phyloP scores from a whole-genome alignment of 2,797 vertebrate species.

The Galago senegalensis region DNA sequence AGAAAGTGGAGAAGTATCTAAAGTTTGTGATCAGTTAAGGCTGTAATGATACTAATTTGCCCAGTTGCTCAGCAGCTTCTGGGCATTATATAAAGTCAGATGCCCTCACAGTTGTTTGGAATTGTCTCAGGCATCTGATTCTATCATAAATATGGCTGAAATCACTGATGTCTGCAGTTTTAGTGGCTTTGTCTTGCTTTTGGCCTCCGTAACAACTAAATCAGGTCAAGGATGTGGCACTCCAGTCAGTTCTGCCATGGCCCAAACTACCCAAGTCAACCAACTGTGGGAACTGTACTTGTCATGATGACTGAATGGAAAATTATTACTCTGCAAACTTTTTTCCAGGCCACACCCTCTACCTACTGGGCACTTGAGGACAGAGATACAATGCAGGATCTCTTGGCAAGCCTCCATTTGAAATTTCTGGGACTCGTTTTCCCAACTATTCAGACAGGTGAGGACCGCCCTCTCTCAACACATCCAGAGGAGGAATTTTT shows the following conservation, averaged over 20 bases:
- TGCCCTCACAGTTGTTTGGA: neutral
- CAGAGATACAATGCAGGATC: constrained; percentile 19
- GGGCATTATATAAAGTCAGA: neutral
- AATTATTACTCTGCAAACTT: constrained; percentile 48
- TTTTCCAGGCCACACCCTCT: constrained; percentile 59
- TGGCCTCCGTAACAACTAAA: neutral
- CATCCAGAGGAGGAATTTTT: neutral
- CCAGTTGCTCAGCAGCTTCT: neutral
- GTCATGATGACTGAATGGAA: constrained; percentile 58
- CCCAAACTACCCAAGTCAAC: neutral
- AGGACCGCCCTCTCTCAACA: neutral
- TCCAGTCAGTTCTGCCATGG: constrained; percentile 41
- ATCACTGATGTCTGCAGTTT: neutral
- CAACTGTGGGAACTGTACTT: constrained; percentile 58
- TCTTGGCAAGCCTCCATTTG: constrained; percentile 33
- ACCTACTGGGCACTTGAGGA: constrained; percentile 43
- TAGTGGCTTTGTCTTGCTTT: neutral
- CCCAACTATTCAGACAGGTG: neutral
- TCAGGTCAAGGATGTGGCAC: constrained; percentile 3
- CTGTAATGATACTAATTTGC: neutral
- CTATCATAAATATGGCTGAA: neutral
- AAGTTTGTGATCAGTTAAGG: neutral
- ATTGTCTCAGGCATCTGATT: neutral
- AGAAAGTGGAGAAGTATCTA: neutral
- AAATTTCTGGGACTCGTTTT: constrained; percentile 26